These are phyloP conservation scores for Microhierax caerulescens DNA, from an alignment of 2,797 vertebrate species.

Conservation along the genomic window DNA sequence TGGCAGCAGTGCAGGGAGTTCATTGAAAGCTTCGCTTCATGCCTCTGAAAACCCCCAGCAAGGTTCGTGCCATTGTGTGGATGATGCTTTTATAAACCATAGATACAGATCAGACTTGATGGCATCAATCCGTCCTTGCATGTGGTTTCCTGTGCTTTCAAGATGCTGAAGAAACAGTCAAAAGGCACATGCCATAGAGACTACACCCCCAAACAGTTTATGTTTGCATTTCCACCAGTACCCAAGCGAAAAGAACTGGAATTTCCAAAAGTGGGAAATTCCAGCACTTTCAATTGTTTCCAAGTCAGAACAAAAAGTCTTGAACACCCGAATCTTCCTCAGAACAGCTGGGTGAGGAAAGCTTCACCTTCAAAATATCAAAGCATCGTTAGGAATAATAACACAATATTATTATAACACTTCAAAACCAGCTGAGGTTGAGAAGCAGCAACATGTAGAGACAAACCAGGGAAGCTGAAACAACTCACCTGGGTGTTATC, in stretches of 20 bases:
- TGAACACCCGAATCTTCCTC: constrained; percentile 27
- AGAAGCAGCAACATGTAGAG: constrained; percentile 39
- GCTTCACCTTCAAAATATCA: constrained; percentile 39
- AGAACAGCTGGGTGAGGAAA: constrained; percentile 19
- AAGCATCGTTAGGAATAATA: constrained; percentile 13
- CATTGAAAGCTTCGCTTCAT: neutral
- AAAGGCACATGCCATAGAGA: neutral
- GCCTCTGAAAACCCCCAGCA: neutral
- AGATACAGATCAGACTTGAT: neutral
- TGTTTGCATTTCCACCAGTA: constrained; percentile 10
- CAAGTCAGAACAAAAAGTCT: constrained; percentile 40
- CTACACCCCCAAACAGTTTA: constrained; percentile 39
- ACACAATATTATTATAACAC: neutral
- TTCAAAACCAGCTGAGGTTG: constrained; percentile 31
- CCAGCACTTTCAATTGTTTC: constrained; percentile 66
- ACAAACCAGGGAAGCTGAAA: constrained; percentile 29
- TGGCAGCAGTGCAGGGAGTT: neutral
- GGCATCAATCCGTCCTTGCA: neutral
- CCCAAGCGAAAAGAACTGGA: constrained; percentile 36
- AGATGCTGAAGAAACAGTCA: neutral
- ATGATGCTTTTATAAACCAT: constrained; percentile 1
- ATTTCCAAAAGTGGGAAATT: constrained; percentile 65
- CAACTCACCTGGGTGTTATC: neutral
- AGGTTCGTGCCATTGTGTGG: neutral
- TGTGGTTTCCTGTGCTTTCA: constrained; percentile 13